Evolutionary conservation across 2,888 invertebrate species (phyloP), one percentile per base, ranked within the genome.

Genomic region (Fragum sueziense): DNA sequence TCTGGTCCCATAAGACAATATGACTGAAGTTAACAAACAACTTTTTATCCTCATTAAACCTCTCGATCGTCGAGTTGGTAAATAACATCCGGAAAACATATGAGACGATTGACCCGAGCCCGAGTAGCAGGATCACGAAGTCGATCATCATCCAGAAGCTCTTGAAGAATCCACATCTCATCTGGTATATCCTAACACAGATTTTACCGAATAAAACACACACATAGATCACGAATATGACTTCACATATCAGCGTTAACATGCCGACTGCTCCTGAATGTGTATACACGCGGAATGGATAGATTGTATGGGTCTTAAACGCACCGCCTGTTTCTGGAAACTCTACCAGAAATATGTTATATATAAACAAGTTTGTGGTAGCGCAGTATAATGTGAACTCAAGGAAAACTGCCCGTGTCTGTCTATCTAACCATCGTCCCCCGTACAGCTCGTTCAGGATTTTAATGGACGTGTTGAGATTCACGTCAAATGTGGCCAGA

Each of bases 361-460:
- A 88, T 7, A 85, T 81, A 73, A 91, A 91, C 69, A 90, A 69
- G 74, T 91, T 91, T 0, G 85, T 80, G 52, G 88, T 86, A 22
- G 86, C 76, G 62, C 87, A 89, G 76, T 89, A 90, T 7, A 91
- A 57, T 20, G 88, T 90, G 62, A 90, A 90, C 73, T 91, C 91
- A 6, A 91, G 68, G 54, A 90, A 85, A 14, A 91, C 84, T 1
- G 88, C 90, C 34, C 90, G 75, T 4, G 90, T 90, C 11, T 87
- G 82, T 25, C 87, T 61, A 69, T 91, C 90, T 14, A 91, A 68
- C 91, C 91, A 91, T 20, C 77, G 51, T 20, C 70, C 69, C 0
- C 62, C 22, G 17, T 70, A 76, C 0, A 89, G 74, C 57, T 89
- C 88, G 2, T 86, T 70, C 25, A 87, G 57, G 0, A 88, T 88